phyloP scores from a whole-genome alignment of 2,797 vertebrate genomes.

The Phrynocephalus forsythii region DNA sequence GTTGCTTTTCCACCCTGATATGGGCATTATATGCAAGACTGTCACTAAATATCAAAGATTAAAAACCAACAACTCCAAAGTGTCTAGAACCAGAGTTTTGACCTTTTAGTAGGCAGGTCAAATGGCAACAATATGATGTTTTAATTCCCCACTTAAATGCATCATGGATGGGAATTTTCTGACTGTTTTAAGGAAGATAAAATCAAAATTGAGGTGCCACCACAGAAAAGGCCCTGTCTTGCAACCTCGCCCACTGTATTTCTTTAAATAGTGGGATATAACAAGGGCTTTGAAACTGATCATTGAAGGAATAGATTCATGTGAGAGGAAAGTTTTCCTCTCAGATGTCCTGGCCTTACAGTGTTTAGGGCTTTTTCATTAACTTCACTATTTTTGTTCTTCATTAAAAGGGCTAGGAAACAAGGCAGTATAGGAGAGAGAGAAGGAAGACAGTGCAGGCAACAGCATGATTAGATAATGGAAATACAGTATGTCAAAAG shows the following conservation, averaged over 20 bases:
- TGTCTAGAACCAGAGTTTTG: neutral
- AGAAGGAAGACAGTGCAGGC: too few relatives aligned
- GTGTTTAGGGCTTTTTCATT: neutral
- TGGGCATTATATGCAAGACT: neutral
- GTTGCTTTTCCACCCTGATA: neutral
- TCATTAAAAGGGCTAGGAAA: too few relatives aligned
- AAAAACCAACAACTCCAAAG: neutral
- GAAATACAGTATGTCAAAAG: too few relatives aligned
- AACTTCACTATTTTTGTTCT: neutral
- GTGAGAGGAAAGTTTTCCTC: neutral
- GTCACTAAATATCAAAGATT: neutral
- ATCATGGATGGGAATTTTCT: neutral
- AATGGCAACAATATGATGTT: neutral
- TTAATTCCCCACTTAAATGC: neutral
- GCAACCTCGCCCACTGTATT: too few relatives aligned
- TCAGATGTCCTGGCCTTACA: neutral
- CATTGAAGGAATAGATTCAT: neutral
- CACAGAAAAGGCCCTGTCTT: neutral
- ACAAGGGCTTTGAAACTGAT: neutral
- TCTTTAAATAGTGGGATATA: neutral
- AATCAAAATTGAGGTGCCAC: neutral
- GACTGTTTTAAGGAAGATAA: neutral
- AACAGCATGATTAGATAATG: too few relatives aligned
- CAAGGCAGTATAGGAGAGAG: too few relatives aligned
- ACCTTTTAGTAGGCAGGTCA: neutral